Conservation (phyloP, 2,888 invertebrate genomes). For the Tetheella fluctuosa region DNA sequence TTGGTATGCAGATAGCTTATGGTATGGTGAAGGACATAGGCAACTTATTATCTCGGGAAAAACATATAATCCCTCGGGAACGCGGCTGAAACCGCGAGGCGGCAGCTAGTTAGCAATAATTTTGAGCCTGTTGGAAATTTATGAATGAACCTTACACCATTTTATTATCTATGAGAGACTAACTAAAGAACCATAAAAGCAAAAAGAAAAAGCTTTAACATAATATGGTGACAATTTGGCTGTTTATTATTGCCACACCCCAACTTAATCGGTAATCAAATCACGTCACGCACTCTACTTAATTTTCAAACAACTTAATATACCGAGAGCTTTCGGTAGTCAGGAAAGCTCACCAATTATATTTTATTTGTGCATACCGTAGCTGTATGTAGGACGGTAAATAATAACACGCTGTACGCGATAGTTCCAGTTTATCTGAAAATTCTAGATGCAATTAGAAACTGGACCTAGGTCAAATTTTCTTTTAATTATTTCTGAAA, state of each 20-base stretch:
- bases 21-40: too few relatives aligned
- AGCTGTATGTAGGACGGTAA: background rate
- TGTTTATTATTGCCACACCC: background rate
- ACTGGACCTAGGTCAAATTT: background rate
- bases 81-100: too few relatives aligned
- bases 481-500: background rate
- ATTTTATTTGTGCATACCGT: conserved; percentile 8
- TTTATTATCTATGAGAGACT: too few relatives aligned
- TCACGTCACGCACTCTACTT: background rate
- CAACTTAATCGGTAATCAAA: conserved; percentile 4
- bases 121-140: too few relatives aligned
- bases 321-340: background rate
- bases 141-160: too few relatives aligned
- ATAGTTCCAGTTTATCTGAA: background rate
- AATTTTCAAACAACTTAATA: background rate
- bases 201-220: too few relatives aligned
- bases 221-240: background rate
- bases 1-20: too few relatives aligned
- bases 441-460: background rate
- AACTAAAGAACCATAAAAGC: too few relatives aligned
- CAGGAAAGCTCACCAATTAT: background rate
- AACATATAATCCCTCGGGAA: too few relatives aligned
- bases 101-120: too few relatives aligned
- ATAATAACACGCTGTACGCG: conserved; percentile 2
- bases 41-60: too few relatives aligned